phyloP scores from a whole-genome alignment of 2,113 vertebrate genomes.

The Puffinus mauretanicus region DNA sequence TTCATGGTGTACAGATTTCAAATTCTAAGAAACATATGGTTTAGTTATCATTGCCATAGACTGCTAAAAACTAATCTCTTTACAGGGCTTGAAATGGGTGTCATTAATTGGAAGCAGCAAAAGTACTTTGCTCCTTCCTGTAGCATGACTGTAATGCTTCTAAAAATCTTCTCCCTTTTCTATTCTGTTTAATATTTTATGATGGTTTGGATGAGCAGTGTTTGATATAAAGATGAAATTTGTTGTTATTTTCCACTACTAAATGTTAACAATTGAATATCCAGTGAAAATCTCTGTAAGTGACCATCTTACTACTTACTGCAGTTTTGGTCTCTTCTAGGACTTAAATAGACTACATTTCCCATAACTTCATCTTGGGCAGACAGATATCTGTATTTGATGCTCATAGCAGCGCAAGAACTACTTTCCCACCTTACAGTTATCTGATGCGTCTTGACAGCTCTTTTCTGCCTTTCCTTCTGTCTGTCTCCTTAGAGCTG shows the following conservation, averaged over 20 bases:
- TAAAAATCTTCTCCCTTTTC: conserved; percentile 15
- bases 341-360: background rate
- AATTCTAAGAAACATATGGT: background rate
- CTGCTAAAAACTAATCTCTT: background rate
- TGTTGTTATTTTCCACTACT: background rate
- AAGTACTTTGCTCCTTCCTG: conserved; percentile 4
- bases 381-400: background rate
- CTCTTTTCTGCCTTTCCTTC: background rate
- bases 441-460: background rate
- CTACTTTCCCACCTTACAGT: background rate
- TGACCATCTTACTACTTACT: background rate
- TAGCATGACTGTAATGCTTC: background rate
- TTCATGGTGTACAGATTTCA: background rate
- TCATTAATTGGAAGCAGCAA: background rate
- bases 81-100: background rate
- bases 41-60: background rate
- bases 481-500: background rate
- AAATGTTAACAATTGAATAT: background rate
- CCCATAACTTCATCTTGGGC: background rate
- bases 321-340: background rate
- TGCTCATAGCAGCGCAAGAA: background rate
- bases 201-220: background rate
- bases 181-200: background rate
- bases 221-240: background rate
- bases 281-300: background rate